Conservation (phyloP, 2,888 invertebrate genomes). For the Pristionchus arcanus region DNA sequence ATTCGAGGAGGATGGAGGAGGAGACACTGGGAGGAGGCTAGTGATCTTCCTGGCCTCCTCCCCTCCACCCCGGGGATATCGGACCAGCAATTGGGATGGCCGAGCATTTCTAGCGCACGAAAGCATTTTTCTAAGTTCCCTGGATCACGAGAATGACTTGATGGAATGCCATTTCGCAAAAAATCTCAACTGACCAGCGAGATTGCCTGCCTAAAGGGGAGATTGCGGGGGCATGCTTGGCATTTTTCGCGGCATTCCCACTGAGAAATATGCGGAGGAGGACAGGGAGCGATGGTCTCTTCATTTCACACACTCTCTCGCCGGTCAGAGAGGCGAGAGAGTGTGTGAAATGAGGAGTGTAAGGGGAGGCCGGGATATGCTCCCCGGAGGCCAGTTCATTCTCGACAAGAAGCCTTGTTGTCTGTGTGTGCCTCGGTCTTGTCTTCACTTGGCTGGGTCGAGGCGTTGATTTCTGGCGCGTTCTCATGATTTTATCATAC, state of each 20-base stretch:
- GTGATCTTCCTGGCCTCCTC: too few relatives aligned
- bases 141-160: not conserved
- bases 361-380: not conserved
- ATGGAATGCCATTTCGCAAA: not conserved
- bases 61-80: too few relatives aligned
- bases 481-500: too few relatives aligned
- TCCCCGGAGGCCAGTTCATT: conserved; percentile 34
- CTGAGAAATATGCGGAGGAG: not conserved
- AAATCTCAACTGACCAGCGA: not conserved
- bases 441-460: not conserved
- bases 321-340: not conserved
- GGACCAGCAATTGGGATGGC: too few relatives aligned
- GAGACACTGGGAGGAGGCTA: too few relatives aligned
- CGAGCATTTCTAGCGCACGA: too few relatives aligned
- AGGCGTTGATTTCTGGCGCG: not conserved
- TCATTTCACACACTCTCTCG: too few relatives aligned
- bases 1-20: too few relatives aligned
- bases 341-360: not conserved
- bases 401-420: conserved; percentile 18
- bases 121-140: too few relatives aligned
- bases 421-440: not conserved
- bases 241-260: not conserved
- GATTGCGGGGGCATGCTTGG: not conserved
- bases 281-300: not conserved
- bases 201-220: not conserved